These are phyloP conservation scores for Oreotrochilus melanogaster DNA, from an alignment of 2,113 vertebrate species.

Conservation along the genomic window DNA sequence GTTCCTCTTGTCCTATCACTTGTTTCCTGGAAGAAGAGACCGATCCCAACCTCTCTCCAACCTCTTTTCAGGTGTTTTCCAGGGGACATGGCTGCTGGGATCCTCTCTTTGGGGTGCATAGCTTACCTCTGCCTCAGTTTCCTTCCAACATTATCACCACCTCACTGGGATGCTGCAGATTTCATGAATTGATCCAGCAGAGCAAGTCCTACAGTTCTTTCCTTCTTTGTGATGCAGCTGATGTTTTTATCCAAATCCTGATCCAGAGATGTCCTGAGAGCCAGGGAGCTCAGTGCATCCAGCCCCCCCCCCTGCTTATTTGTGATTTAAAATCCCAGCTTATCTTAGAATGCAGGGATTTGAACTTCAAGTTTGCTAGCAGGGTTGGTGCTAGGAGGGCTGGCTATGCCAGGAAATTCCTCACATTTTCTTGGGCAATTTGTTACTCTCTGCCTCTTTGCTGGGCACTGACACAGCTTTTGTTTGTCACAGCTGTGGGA, in stretches of 20 bases:
- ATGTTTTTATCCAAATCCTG: background rate
- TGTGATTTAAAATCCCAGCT: background rate
- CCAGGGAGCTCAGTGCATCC: background rate
- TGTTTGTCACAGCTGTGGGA: conserved; percentile 28
- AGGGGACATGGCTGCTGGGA: background rate
- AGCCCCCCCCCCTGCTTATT: background rate
- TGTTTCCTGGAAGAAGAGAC: no score
- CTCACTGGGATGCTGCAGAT: background rate
- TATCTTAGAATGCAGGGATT: background rate
- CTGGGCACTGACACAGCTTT: conserved; percentile 8
- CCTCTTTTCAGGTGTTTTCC: background rate
- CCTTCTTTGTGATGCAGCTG: background rate
- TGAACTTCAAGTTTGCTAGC: background rate
- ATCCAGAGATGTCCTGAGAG: background rate
- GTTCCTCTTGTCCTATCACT: no score
- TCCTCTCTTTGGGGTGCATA: background rate
- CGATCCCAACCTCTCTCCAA: no score
- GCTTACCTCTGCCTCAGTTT: background rate
- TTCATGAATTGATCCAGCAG: background rate
- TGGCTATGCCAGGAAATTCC: conserved; percentile 55
- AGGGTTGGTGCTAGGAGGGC: background rate
- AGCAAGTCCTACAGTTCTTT: background rate
- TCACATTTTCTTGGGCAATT: conserved; percentile 39
- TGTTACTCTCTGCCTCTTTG: conserved; percentile 11
- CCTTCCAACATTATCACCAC: background rate